Evolutionary conservation across 2,797 vertebrate species (phyloP).

Genomic region (Fringilla coelebs): DNA sequence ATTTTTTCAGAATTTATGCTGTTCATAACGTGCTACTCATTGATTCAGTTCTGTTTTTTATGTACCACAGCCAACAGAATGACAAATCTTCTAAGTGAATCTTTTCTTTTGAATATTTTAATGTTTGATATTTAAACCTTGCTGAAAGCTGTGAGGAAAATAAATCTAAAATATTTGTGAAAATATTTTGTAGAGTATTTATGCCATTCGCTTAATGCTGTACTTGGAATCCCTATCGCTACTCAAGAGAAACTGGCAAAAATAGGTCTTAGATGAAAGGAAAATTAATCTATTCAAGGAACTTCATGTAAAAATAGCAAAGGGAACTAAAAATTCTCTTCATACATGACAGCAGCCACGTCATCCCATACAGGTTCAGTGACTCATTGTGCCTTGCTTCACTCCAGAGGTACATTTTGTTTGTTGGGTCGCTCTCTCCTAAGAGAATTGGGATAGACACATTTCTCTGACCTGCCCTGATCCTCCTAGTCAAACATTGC

Average conservation of each 20-base stretch:
- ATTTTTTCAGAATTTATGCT: neutral
- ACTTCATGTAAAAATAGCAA: neutral
- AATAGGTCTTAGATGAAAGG: neutral
- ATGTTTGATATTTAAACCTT: neutral
- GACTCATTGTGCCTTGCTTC: neutral
- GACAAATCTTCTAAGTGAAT: neutral
- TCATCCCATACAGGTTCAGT: neutral
- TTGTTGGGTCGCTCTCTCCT: neutral
- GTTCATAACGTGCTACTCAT: neutral
- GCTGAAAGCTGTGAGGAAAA: neutral
- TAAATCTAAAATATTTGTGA: neutral
- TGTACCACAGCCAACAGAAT: neutral
- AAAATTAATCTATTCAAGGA: neutral
- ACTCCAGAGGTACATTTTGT: neutral
- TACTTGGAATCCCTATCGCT: neutral
- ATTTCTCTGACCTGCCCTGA: neutral
- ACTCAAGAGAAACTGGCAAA: neutral
- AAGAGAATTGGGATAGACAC: neutral
- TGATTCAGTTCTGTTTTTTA: neutral
- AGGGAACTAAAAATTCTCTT: neutral
- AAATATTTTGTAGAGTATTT: neutral
- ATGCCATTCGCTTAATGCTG: neutral
- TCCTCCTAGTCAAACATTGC: neutral
- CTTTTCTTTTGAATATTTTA: neutral
- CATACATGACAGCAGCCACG: accelerated